phyloP scores from a whole-genome alignment of 2,797 vertebrate species.

The Glyptemys insculpta region DNA sequence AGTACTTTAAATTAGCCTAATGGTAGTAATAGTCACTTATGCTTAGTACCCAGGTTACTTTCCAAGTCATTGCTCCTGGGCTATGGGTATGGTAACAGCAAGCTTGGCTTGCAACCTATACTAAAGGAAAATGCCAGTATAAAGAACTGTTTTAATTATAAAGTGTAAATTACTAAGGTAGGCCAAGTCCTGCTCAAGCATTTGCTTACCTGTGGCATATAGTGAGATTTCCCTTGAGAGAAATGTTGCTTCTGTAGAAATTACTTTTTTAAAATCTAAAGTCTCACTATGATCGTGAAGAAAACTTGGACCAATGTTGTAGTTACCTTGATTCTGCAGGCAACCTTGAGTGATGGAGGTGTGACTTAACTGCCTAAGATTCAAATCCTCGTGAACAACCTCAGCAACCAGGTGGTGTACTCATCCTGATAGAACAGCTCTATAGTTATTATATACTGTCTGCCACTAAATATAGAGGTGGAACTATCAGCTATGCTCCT shows the following conservation, averaged over 20 bases:
- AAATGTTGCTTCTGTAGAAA: neutral
- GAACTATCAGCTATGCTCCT: neutral
- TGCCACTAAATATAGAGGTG: neutral
- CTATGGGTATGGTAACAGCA: neutral
- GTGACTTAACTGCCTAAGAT: neutral
- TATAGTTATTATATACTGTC: neutral
- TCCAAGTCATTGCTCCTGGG: neutral
- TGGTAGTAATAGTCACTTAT: neutral
- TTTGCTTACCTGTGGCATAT: neutral
- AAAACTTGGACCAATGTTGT: neutral
- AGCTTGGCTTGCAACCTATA: neutral
- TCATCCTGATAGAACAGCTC: neutral
- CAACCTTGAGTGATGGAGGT: neutral
- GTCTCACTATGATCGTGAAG: neutral
- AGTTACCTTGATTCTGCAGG: neutral
- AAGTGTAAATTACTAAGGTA: neutral
- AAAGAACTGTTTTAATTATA: neutral
- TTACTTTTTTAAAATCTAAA: neutral
- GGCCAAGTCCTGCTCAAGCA: neutral
- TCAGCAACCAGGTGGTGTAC: neutral
- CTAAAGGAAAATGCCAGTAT: neutral
- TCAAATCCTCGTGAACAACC: neutral
- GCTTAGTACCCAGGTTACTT: too few species aligned
- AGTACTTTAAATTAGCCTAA: neutral
- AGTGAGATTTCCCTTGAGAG: neutral